Evolutionary conservation across 2,113 vertebrate species (phyloP), one percentile per base, ranked within the genome.

Genomic region (Rhombomys opimus): DNA sequence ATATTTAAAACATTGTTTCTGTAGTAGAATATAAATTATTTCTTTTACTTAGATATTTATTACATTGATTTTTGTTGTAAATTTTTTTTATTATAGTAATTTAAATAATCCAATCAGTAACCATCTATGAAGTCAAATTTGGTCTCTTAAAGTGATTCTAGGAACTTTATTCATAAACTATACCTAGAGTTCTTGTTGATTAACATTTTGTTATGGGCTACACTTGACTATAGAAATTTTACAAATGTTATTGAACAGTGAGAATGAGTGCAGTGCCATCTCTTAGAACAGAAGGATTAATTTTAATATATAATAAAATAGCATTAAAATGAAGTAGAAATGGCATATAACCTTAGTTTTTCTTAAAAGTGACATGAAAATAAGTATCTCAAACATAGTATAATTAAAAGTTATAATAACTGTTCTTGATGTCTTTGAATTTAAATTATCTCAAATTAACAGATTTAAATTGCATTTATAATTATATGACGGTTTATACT

Each of bases 391-490:
- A 95, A 86, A 93, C 92, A 94, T 2, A 92, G 25, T 92, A 38
- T 96, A 97, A 97, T 98, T 98, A 95, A 96, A 97, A 72, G 61
- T 96, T 96, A 94, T 92, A 95, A 94, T 97, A 93, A 93, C 89
- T 96, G 67, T 92, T 97, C 72, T 73, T 75, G 68, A 80, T 97
- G 72, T 95, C 84, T 93, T 96, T 93, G 88, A 95, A 93, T 94
- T 96, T 97, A 98, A 97, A 97, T 97, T 97, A 96, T 96, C 67
- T 96, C 92, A 92, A 96, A 96, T 97, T 97, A 95, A 92, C 67
- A 95, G 67, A 91, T 95, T 97, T 75, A 97, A 97, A 97, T 96
- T 96, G 22, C 90, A 93, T 96, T 97, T 97, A 82, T 96, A 97
- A 96, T 98, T 97, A 94, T 76, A 35, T 96, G 88, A 25, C 88